A percentile compares a stretch with the other conserved stretches of the same genome.
Evolutionary conservation across 2,888 invertebrate genomes (phyloP).

Genomic region (Melinaea menophilus): DNA sequence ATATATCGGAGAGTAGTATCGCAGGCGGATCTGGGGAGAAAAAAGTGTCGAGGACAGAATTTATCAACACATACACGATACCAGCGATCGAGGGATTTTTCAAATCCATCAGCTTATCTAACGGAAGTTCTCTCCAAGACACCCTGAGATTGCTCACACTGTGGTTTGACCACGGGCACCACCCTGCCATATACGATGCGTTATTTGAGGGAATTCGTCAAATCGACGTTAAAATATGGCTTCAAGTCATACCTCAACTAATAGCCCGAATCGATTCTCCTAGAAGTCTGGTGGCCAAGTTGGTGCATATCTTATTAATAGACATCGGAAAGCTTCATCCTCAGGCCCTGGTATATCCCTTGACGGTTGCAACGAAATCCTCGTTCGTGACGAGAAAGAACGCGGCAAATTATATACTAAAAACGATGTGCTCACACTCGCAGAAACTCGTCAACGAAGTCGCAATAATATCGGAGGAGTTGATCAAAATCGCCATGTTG

Average conservation of each 20-base stretch:
- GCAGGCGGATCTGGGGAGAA: conserved; percentile 67
- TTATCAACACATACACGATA: conserved; percentile 83
- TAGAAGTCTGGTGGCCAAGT: conserved; percentile 89
- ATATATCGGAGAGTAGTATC: conserved; percentile 64
- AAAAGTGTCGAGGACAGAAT: conserved; percentile 64
- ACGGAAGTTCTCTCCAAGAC: conserved; percentile 96
- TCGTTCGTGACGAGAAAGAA: conserved; percentile 88
- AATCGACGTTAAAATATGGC: conserved; percentile 98
- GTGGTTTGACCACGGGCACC: conserved; percentile 99
- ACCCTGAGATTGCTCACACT: conserved; percentile 94
- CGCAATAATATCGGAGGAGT: conserved; percentile 95
- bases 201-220: conserved; percentile 93
- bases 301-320: conserved; percentile 95
- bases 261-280: conserved; percentile 98
- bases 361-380: conserved; percentile 98
- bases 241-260: conserved; percentile 99
- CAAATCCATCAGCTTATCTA: conserved; percentile 93
- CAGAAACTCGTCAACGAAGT: conserved; percentile 95
- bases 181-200: conserved; percentile 94
- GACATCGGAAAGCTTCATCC: conserved; percentile 99
- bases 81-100: conserved; percentile 98
- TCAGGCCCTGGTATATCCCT: conserved; percentile 96
- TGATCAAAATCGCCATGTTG: conserved; percentile 97
- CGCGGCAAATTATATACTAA: conserved; percentile 96
- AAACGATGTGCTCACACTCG: conserved; percentile 96